These are phyloP conservation scores for Vicugna pacos DNA, from an alignment of 2,113 vertebrate species.

Conservation along the genomic window DNA sequence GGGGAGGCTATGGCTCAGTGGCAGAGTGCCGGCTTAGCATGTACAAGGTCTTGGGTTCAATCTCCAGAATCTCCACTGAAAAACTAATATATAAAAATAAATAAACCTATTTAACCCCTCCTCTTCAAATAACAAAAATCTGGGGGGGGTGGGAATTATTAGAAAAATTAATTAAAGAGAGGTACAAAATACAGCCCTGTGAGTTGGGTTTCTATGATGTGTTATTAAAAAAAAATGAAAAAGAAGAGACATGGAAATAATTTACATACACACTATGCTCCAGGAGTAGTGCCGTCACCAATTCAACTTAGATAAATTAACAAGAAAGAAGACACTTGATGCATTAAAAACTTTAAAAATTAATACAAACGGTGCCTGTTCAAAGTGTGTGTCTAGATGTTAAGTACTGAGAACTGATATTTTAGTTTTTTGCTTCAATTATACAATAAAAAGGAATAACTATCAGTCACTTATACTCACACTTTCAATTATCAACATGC, in stretches of 20 bases:
- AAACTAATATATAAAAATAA: no score
- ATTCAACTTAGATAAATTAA: neutral
- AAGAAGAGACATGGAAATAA: neutral
- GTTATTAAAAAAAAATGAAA: neutral
- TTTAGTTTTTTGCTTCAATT: constrained; percentile 15
- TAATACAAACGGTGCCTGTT: neutral
- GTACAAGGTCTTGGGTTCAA: no score
- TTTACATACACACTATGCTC: neutral
- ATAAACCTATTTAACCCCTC: no score
- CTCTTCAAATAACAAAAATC: no score
- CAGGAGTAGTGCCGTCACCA: neutral
- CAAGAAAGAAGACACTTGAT: neutral
- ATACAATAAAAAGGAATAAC: neutral
- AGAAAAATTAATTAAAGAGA: neutral
- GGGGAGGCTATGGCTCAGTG: no score
- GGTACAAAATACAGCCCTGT: neutral
- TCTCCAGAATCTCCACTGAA: no score
- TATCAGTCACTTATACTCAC: neutral
- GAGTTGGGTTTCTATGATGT: neutral
- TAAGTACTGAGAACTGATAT: neutral
- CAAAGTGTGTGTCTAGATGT: neutral
- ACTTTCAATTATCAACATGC: neutral
- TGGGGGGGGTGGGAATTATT: neutral
- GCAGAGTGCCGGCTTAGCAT: no score
- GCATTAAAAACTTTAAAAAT: constrained; percentile 3